These are phyloP conservation scores for Stenopsyche tienmushanensis DNA, from an alignment of 1,140 invertebrate species.

Conservation along the genomic window DNA sequence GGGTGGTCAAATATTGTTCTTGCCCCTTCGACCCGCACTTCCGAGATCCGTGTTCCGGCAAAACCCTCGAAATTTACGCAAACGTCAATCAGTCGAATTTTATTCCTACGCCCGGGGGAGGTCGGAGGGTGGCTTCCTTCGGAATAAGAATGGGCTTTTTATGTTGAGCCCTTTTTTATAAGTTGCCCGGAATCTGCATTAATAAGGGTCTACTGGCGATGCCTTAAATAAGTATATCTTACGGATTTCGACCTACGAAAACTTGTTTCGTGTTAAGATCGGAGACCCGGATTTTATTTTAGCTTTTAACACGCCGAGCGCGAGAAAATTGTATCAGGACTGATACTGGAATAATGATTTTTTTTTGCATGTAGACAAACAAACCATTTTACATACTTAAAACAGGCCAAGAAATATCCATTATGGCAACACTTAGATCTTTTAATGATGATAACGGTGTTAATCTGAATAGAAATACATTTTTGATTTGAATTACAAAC, in stretches of 20 bases:
- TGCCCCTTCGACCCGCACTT: neutral
- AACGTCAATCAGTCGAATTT: conserved; percentile 26
- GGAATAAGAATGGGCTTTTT: neutral
- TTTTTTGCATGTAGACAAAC: too few relatives aligned
- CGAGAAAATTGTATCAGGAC: too few relatives aligned
- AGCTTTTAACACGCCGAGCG: too few relatives aligned
- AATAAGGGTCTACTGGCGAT: neutral
- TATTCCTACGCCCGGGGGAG: neutral
- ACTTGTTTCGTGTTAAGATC: too few relatives aligned
- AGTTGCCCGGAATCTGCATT: neutral
- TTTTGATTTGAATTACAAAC: too few relatives aligned
- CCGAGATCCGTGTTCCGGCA: neutral
- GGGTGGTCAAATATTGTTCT: neutral
- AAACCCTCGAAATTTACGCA: conserved; percentile 14
- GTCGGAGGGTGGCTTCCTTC: neutral
- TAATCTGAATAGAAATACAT: too few relatives aligned
- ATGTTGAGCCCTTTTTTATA: neutral
- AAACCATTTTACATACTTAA: too few relatives aligned
- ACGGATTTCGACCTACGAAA: neutral
- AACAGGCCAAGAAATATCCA: too few relatives aligned
- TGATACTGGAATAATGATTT: too few relatives aligned
- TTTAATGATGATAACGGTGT: too few relatives aligned
- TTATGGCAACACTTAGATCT: too few relatives aligned
- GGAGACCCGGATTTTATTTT: too few relatives aligned
- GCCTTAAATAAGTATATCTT: neutral